Evolutionary conservation across 1,140 invertebrate genomes (phyloP).

Genomic region (Tribolium castaneum): DNA sequence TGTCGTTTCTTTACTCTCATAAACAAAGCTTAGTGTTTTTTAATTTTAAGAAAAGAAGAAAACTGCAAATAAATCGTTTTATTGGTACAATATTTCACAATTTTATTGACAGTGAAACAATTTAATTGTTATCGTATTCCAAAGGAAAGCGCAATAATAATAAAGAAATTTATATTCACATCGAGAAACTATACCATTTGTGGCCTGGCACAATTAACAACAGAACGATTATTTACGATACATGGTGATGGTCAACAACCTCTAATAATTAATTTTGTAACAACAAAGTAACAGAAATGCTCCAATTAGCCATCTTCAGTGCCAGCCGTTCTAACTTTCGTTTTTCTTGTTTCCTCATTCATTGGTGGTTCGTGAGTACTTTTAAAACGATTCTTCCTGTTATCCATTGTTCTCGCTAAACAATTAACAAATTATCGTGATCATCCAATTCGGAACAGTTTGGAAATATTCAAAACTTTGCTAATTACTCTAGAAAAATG

Average conservation of each 20-base stretch:
- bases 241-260: not conserved
- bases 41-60: not conserved
- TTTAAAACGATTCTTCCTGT: slow-evolving; percentile 16
- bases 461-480: slow-evolving; percentile 3
- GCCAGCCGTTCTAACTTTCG: not conserved
- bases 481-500: slow-evolving; percentile 6
- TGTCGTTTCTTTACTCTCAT: too few relatives aligned
- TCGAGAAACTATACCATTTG: not conserved
- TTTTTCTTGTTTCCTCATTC: slow-evolving; percentile 23
- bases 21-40: too few relatives aligned
- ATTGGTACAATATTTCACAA: not conserved
- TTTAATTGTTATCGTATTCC: not conserved
- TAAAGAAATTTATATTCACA: not conserved
- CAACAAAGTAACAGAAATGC: not conserved
- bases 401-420: not conserved
- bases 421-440: slow-evolving; percentile 14
- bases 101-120: not conserved
- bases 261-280: slow-evolving; percentile 5
- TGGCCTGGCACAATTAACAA: not conserved
- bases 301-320: slow-evolving; percentile 17
- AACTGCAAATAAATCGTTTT: not conserved
- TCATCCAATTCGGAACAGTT: slow-evolving; percentile 10
- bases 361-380: not conserved
- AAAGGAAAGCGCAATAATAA: not conserved
- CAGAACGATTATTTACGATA: not conserved